Percentiles rank a stretch among this genome's conserved stretches.
Evolutionary conservation across 2,113 vertebrate species (phyloP).

Genomic region (Panthera uncia): DNA sequence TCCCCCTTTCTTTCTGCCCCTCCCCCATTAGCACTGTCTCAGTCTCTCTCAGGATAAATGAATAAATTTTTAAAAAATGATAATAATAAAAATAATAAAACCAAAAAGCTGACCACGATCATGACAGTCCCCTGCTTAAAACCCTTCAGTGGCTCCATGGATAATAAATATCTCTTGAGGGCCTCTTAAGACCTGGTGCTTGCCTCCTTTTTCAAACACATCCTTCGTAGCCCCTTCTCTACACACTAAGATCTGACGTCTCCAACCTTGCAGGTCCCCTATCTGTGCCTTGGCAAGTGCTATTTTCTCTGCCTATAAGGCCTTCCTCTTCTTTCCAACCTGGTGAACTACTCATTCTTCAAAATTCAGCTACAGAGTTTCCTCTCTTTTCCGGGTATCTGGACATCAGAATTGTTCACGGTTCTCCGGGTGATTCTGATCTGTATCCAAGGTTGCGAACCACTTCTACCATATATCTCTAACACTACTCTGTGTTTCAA

Average conservation of each 20-base stretch:
- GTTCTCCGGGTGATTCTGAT: not conserved
- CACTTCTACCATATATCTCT: not conserved
- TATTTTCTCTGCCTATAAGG: conserved; percentile 20
- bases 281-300: conserved; percentile 3
- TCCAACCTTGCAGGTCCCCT: conserved; percentile 13
- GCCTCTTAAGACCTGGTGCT: not conserved
- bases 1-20: not conserved
- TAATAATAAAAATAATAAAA: not conserved
- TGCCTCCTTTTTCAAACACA: conserved; percentile 34
- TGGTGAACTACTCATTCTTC: conserved; percentile 14
- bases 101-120: not conserved
- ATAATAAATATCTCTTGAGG: conserved; percentile 20
- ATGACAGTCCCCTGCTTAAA: not conserved
- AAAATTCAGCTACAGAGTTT: conserved; percentile 21
- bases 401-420: not conserved
- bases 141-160: not conserved
- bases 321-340: conserved; percentile 33
- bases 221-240: conserved; percentile 5
- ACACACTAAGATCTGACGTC: conserved; percentile 14
- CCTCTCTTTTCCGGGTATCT: conserved; percentile 41
- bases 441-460: not conserved
- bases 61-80: no score
- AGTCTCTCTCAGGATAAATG: not conserved
- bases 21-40: not conserved
- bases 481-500: not conserved